phyloP scores from a whole-genome alignment of 2,797 vertebrate genomes.

The Lacerta viridis region DNA sequence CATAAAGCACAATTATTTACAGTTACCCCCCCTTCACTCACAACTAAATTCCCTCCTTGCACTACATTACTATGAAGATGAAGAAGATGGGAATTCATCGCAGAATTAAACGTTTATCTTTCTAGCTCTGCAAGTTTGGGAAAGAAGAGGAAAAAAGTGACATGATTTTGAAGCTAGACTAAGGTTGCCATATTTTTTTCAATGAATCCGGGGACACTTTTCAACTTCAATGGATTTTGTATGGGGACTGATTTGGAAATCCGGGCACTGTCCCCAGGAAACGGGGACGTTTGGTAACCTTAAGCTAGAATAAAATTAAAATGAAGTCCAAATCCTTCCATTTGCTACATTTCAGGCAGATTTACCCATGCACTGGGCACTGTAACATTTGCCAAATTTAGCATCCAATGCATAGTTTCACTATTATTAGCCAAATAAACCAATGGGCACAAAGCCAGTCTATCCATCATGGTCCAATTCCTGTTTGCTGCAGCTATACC shows the following conservation, averaged over 20 bases:
- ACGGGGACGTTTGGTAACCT: too few relatives aligned
- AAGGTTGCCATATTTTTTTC: too few relatives aligned
- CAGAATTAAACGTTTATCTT: background rate
- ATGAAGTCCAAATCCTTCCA: background rate
- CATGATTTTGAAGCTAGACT: background rate
- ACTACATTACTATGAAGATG: background rate
- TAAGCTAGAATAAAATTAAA: background rate
- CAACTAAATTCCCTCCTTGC: background rate
- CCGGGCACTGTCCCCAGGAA: too few relatives aligned
- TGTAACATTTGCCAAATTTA: background rate
- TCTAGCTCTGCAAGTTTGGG: background rate
- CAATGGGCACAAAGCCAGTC: too few relatives aligned
- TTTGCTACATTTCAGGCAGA: background rate
- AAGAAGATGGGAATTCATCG: background rate
- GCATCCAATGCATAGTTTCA: background rate
- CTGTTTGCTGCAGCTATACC: too few relatives aligned
- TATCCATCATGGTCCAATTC: too few relatives aligned
- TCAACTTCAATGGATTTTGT: too few relatives aligned
- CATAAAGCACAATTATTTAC: background rate
- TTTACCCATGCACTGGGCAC: background rate
- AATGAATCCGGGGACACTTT: too few relatives aligned
- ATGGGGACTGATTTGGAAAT: too few relatives aligned
- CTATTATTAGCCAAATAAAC: background rate
- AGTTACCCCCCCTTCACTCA: background rate
- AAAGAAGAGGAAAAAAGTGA: background rate